Evolutionary conservation across 2,113 vertebrate genomes (phyloP).

Genomic region (Colinus virginianus): DNA sequence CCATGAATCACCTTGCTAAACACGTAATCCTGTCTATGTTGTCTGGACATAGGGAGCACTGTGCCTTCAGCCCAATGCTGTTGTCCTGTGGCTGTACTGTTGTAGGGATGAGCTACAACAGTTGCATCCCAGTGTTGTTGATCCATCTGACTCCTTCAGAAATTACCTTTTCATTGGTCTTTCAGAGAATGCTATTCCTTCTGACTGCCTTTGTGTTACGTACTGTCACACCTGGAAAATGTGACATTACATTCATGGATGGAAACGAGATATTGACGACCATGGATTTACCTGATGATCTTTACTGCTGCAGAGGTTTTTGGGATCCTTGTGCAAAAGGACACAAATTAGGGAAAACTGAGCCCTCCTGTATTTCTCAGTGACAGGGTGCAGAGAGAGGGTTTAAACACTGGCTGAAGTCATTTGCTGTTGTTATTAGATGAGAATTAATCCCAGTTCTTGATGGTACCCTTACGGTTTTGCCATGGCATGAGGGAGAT

Average conservation of each 20-base stretch:
- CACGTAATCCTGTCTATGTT: not conserved
- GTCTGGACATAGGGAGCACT: not conserved
- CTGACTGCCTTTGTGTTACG: not conserved
- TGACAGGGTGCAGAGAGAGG: not conserved
- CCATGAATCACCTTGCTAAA: not conserved
- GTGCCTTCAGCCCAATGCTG: not conserved
- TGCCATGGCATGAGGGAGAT: not conserved
- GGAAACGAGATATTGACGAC: not conserved
- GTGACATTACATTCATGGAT: fast-evolving
- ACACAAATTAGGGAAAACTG: not conserved
- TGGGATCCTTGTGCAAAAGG: not conserved
- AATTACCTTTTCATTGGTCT: not conserved
- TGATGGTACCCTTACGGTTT: not conserved
- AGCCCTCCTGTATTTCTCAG: not conserved
- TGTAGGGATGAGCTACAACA: not conserved
- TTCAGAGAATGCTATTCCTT: not conserved
- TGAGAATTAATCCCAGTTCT: not conserved
- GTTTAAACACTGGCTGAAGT: not conserved
- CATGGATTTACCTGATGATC: fast-evolving
- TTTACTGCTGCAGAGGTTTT: not conserved
- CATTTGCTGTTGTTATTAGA: not conserved
- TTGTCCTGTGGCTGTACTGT: not conserved
- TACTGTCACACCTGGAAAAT: not conserved
- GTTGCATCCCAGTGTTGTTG: not conserved
- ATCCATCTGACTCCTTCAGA: not conserved